phyloP scores from a whole-genome alignment of 2,888 invertebrate genomes.

The Sminthurides aquaticus region DNA sequence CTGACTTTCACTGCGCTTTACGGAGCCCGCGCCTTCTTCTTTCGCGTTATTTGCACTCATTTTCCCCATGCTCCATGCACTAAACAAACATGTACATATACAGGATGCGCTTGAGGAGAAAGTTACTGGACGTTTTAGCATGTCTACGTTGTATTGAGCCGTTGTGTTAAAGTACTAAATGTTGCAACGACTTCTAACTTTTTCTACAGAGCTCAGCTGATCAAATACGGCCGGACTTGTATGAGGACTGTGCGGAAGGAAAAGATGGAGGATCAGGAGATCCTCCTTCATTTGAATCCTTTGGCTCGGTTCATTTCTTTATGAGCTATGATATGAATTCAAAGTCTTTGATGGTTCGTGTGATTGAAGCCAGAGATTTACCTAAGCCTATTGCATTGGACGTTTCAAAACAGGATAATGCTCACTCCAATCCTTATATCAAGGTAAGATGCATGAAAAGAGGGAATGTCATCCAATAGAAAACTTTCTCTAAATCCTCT shows the following conservation, averaged over 20 bases:
- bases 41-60: not conserved
- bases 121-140: too few relatives aligned
- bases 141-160: too few relatives aligned
- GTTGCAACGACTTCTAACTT: not conserved
- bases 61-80: too few relatives aligned
- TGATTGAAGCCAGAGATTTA: constrained; percentile 49
- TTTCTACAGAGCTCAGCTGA: constrained; percentile 33
- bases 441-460: constrained; percentile 44
- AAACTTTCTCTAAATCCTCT: not conserved
- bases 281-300: constrained; percentile 25
- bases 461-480: too few relatives aligned
- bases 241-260: constrained; percentile 22
- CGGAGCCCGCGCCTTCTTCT: too few relatives aligned
- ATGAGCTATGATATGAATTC: constrained; percentile 33
- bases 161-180: too few relatives aligned
- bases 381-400: constrained; percentile 46
- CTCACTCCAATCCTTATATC: constrained; percentile 49
- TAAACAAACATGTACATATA: too few relatives aligned
- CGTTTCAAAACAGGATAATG: constrained; percentile 47
- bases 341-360: constrained; percentile 44
- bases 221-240: constrained; percentile 38
- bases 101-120: too few relatives aligned
- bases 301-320: constrained; percentile 36
- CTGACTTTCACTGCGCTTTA: not conserved
- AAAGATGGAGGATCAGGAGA: constrained; percentile 17